Evolutionary conservation across 2,888 invertebrate genomes (phyloP).

Genomic region (Caenorhabditis sp.): DNA sequence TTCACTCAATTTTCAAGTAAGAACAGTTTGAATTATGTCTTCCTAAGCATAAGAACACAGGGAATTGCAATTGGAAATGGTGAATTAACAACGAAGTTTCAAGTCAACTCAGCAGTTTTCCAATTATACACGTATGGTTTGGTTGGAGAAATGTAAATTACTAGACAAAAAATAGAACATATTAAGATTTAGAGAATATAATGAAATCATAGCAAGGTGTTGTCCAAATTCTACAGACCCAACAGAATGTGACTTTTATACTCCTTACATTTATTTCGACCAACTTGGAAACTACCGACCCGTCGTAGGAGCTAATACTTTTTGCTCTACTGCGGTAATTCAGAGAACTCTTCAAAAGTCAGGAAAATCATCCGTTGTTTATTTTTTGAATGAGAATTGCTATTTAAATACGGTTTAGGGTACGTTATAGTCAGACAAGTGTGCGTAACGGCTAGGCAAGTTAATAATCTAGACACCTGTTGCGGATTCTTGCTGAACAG

Average conservation of each 20-base stretch:
- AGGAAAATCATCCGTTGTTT: too few species aligned
- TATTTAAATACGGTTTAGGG: too few species aligned
- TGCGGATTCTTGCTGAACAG: too few species aligned
- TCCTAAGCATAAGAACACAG: conserved; percentile 33
- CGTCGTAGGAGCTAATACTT: conserved; percentile 51
- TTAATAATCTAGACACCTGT: too few species aligned
- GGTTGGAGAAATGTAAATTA: conserved; percentile 68
- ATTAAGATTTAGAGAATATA: conserved; percentile 61
- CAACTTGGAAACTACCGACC: conserved; percentile 62
- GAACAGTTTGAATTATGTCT: neutral
- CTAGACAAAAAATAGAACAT: neutral
- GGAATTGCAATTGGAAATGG: conserved; percentile 77
- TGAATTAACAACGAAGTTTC: conserved; percentile 63
- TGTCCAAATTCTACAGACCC: conserved; percentile 60
- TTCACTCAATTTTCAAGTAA: conserved; percentile 64
- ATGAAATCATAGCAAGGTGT: conserved; percentile 51
- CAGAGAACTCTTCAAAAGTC: too few species aligned
- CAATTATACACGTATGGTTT: conserved; percentile 74
- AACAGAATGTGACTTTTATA: conserved; percentile 70
- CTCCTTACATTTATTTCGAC: conserved; percentile 64
- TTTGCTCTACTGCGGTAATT: conserved; percentile 62
- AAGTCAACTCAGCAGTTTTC: conserved; percentile 74
- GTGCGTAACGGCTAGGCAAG: too few species aligned
- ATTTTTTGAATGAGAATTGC: too few species aligned
- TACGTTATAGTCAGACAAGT: too few species aligned